Evolutionary conservation across 2,888 invertebrate genomes (phyloP), one percentile per base, ranked within the genome.

Genomic region (Adela reaumurella): DNA sequence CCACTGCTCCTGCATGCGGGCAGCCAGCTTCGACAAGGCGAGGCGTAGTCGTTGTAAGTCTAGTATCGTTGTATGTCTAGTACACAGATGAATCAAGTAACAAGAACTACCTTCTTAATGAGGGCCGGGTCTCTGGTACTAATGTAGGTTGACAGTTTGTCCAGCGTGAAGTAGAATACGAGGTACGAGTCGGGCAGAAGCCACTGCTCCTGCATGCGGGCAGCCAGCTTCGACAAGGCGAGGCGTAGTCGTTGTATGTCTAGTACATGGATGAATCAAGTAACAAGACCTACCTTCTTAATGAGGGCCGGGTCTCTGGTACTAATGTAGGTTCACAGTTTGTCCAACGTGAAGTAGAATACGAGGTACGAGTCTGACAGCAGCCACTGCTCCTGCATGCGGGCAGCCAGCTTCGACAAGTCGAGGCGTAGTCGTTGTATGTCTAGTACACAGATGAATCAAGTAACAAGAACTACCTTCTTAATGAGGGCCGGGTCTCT

Each of bases 321-420:
- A 1, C 60, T 53, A 1, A 89, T 61, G 11, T 89, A 70, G 19
- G 68, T 61, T 1, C 72, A 72, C 14, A 92, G 74, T 67, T 93
- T 92, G 14, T 77, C 59, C 42, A 83, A 72, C 0, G 87, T 84
- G 57, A 92, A 77, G 67, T 83, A 88, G 64, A 83, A 89, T n/a
- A n/a, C n/a, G n/a, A n/a, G n/a, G n/a, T n/a, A n/a, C n/a, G n/a
- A n/a, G n/a, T n/a, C n/a, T n/a, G n/a, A n/a, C n/a, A n/a, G n/a
- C n/a, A n/a, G n/a, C n/a, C n/a, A n/a, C n/a, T n/a, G n/a, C n/a
- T n/a, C n/a, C n/a, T n/a, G n/a, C n/a, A n/a, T n/a, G n/a, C n/a
- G n/a, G n/a, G n/a, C n/a, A n/a, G n/a, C n/a, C n/a, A n/a, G n/a
- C n/a, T n/a, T n/a, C n/a, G n/a, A n/a, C n/a, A n/a, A n/a, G n/a